phyloP scores from a whole-genome alignment of 2,888 invertebrate genomes.

The Thera britannica region DNA sequence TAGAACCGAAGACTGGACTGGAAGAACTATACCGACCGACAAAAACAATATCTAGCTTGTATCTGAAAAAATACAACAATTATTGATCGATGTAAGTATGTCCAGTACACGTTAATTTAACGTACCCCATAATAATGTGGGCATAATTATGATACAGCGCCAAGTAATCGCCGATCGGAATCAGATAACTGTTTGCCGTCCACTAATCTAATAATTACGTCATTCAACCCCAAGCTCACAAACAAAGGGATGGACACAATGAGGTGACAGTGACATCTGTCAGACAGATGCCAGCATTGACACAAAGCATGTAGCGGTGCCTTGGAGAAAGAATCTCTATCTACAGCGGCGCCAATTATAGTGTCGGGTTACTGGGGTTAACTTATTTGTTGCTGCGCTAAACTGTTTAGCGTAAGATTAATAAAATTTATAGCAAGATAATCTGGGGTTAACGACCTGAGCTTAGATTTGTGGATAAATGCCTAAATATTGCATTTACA shows the following conservation, averaged over 20 bases:
- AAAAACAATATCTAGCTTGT: too few relatives aligned
- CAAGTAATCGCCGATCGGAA: slow-evolving; percentile 9
- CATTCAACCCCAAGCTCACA: slow-evolving; percentile 24
- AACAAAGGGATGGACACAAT: slow-evolving; percentile 32
- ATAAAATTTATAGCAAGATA: not conserved
- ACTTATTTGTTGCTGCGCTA: not conserved
- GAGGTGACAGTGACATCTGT: slow-evolving; percentile 22
- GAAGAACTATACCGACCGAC: too few relatives aligned
- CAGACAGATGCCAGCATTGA: slow-evolving; percentile 27
- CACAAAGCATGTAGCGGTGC: slow-evolving; percentile 29
- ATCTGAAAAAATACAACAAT: too few relatives aligned
- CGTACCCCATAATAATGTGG: not conserved
- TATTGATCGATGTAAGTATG: too few relatives aligned
- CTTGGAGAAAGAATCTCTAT: slow-evolving; percentile 6
- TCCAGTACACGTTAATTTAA: not conserved
- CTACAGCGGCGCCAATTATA: slow-evolving; percentile 33
- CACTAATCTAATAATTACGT: slow-evolving; percentile 34
- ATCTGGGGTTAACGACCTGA: not conserved
- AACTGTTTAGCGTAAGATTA: not conserved
- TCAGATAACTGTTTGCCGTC: slow-evolving; percentile 20
- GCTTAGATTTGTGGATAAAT: not conserved
- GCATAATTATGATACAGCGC: not conserved
- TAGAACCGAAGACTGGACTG: too few relatives aligned
- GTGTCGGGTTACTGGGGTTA: slow-evolving; percentile 24
- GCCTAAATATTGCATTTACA: not conserved